Percentiles rank a stretch among this genome's conserved stretches.
Evolutionary conservation across 2,888 invertebrate species (phyloP).

Genomic region (Neria commutata): DNA sequence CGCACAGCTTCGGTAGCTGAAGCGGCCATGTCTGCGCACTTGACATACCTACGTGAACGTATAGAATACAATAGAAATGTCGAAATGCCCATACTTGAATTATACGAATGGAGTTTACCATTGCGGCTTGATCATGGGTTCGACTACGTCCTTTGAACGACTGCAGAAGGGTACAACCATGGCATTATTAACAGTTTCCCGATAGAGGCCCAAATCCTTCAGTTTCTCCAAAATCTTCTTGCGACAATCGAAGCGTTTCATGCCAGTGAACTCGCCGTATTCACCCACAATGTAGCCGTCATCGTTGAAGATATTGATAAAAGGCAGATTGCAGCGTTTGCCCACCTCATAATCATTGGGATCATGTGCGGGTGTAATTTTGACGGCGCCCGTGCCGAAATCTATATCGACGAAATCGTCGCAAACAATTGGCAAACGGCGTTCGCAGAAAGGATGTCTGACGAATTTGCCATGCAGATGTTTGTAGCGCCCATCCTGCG

Average conservation of each 20-base stretch:
- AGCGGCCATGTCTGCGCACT: conserved; percentile 87
- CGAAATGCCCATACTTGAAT: not conserved
- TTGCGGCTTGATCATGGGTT: conserved; percentile 94
- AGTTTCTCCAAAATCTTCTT: conserved; percentile 79
- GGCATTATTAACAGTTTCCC: conserved; percentile 84
- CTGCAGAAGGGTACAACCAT: conserved; percentile 97
- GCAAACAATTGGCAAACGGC: conserved; percentile 84
- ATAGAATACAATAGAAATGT: not conserved
- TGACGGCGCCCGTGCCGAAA: conserved; percentile 98
- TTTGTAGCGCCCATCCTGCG: conserved; percentile 83
- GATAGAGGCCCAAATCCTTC: conserved; percentile 73
- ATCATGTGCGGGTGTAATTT: conserved; percentile 98
- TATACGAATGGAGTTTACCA: conserved; percentile 69
- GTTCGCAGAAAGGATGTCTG: conserved; percentile 85
- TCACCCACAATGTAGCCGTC: conserved; percentile 83
- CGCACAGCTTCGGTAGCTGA: conserved; percentile 82
- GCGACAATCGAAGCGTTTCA: conserved; percentile 91
- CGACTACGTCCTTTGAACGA: conserved; percentile 96
- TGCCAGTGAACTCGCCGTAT: conserved; percentile 80
- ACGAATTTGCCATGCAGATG: conserved; percentile 82
- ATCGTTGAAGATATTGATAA: conserved; percentile 89
- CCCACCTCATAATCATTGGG: conserved; percentile 96
- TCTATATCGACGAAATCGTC: conserved; percentile 94
- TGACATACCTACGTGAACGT: conserved; percentile 72
- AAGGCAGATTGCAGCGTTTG: conserved; percentile 83